Evolutionary conservation across 2,888 invertebrate species (phyloP), one percentile per base, ranked within the genome.

Genomic region (Pammene fasciana): DNA sequence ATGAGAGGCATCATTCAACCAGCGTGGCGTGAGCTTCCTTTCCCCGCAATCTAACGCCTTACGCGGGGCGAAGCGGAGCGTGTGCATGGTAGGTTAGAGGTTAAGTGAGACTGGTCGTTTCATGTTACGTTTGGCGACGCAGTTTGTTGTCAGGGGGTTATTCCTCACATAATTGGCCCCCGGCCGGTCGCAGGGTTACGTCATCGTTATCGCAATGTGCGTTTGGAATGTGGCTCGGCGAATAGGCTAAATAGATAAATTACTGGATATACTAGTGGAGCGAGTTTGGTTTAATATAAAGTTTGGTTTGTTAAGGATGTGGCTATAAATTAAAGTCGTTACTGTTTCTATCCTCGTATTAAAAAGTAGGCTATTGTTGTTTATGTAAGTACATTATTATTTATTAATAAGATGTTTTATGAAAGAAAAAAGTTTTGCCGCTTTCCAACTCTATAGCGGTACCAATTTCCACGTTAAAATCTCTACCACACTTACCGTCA

Each of bases 131-230:
- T 70, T 70, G 65, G 65, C 79, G 79, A 84, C 87, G 88, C 87
- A 88, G 82, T 86, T 72, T 85, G 88, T 90, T 89, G 85, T 89
- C 83, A 89, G 76, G 88, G 81, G 82, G 82, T 75, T 75, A 79
- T 80, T 62, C 79, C 82, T 85, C 85, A 84, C 86, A 86, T 82
- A 80, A 84, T 82, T 81, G 82, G 80, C 75, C 83, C 81, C 80
- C 79, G 78, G 79, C 78, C 80, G 82, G 81, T 83, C 82, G 81
- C 81, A 79, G 75, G 70, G 72, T 90, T 84, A 85, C 90, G 90
- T 90, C 90, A 90, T 59, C 50, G 38, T 55, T 65, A 65, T 78
- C 85, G 73, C 73, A 62, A 71, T 72, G 75, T 81, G 78, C 78
- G 81, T 82, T 85, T 76, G 84, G 84, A 85, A 86, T 85, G 84